phyloP scores from a whole-genome alignment of 1,140 invertebrate species.

The Drosophila chauvacae region DNA sequence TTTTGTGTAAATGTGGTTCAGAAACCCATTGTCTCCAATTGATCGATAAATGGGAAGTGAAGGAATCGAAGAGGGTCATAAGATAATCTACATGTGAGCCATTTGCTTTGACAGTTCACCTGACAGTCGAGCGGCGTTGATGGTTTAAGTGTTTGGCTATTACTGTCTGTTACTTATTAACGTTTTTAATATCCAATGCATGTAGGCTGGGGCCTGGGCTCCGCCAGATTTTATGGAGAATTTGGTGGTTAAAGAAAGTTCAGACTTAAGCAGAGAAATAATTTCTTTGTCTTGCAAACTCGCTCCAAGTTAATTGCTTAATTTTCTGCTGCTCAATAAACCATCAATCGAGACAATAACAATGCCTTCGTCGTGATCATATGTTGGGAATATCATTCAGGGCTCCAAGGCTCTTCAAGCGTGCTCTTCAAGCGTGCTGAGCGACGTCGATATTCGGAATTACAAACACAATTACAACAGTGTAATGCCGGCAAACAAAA shows the following conservation, averaged over 20 bases:
- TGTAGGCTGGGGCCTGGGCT: not conserved
- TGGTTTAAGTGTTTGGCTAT: slow-evolving; percentile 61
- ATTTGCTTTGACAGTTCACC: slow-evolving; percentile 58
- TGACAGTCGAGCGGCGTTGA: slow-evolving; percentile 66
- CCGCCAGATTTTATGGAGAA: slow-evolving; percentile 12
- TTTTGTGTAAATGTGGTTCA: slow-evolving; percentile 62
- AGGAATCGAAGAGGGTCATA: not conserved
- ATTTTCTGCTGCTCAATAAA: slow-evolving; percentile 57
- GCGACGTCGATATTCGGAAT: slow-evolving; percentile 41
- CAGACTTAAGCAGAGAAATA: not conserved
- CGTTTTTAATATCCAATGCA: slow-evolving; percentile 9
- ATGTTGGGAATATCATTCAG: slow-evolving; percentile 46
- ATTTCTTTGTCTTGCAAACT: not conserved
- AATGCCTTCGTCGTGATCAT: slow-evolving; percentile 61
- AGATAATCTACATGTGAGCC: slow-evolving; percentile 50
- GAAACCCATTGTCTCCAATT: slow-evolving; percentile 67
- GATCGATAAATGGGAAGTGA: slow-evolving; percentile 55
- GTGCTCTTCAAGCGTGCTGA: slow-evolving; percentile 62
- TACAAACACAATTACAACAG: slow-evolving; percentile 55
- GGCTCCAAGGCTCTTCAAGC: slow-evolving; percentile 29
- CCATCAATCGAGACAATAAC: slow-evolving; percentile 46
- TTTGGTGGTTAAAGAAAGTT: not conserved
- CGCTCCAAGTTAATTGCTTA: slow-evolving; percentile 66
- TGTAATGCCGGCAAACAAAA: slow-evolving; percentile 67
- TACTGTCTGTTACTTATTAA: slow-evolving; percentile 26